Evolutionary conservation across 2,113 vertebrate species (phyloP).

Genomic region (Anser brachyrhynchus): DNA sequence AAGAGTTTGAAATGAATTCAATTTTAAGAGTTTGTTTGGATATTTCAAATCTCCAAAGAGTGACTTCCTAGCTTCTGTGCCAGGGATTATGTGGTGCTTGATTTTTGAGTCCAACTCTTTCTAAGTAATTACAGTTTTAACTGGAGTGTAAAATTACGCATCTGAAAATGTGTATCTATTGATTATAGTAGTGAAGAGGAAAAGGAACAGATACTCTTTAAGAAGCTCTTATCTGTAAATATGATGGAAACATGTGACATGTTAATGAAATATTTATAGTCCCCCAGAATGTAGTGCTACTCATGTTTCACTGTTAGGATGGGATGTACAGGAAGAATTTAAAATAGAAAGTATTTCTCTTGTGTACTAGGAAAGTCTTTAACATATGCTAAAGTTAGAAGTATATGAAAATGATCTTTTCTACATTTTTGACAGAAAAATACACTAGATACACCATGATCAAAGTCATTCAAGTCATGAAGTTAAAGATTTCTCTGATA

Average conservation of each 20-base stretch:
- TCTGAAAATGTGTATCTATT: background rate
- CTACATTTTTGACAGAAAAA: background rate
- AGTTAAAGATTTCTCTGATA: background rate
- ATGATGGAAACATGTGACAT: background rate
- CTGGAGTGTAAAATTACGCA: slow-evolving; percentile 22
- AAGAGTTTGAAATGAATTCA: background rate
- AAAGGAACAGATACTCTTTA: background rate
- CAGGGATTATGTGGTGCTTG: background rate
- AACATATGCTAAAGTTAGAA: background rate
- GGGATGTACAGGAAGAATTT: background rate
- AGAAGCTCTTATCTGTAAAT: background rate
- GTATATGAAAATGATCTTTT: background rate
- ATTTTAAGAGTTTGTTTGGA: background rate
- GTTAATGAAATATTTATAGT: background rate
- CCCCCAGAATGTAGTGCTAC: background rate
- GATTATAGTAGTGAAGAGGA: background rate
- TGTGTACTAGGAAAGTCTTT: background rate
- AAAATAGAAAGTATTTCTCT: background rate
- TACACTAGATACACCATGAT: background rate
- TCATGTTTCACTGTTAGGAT: background rate
- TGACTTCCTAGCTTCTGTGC: background rate
- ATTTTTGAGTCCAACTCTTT: background rate
- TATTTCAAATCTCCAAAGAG: background rate
- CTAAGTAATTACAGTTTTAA: slow-evolving; percentile 36
- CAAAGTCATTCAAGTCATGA: background rate